These are phyloP conservation scores for Morone saxatilis DNA, from an alignment of 2,113 vertebrate species.

Conservation along the genomic window DNA sequence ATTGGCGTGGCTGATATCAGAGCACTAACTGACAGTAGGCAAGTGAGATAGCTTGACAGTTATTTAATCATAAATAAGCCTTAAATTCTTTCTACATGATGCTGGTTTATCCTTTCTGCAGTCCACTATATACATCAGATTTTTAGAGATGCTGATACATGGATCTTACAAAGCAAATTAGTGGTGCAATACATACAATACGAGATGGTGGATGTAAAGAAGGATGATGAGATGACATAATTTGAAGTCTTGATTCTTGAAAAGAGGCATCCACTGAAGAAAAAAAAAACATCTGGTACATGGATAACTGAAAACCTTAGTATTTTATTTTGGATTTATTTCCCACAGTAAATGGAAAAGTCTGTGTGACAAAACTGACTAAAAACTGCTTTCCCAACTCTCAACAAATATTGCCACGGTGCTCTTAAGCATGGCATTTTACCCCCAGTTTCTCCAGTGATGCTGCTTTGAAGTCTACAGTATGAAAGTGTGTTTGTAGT, in stretches of 20 bases:
- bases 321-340: neutral
- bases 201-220: neutral
- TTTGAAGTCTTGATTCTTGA: neutral
- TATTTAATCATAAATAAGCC: slow-evolving; percentile 71
- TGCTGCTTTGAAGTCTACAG: slow-evolving; percentile 5
- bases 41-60: slow-evolving; percentile 50
- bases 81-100: slow-evolving; percentile 70
- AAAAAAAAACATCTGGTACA: slow-evolving; percentile 23
- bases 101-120: slow-evolving; percentile 65
- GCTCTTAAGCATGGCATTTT: slow-evolving; percentile 12
- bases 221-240: neutral
- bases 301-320: neutral
- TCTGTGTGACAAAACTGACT: neutral
- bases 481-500: slow-evolving; percentile 1
- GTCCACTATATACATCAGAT: slow-evolving; percentile 73
- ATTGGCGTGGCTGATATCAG: slow-evolving; percentile 30
- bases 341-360: neutral
- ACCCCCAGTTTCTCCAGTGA: neutral
- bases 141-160: slow-evolving; percentile 37
- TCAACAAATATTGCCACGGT: slow-evolving; percentile 38
- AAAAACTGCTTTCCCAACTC: slow-evolving; percentile 44
- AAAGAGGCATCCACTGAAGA: slow-evolving; percentile 11
- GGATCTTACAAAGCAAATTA: slow-evolving; percentile 80
- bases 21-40: slow-evolving; percentile 48
- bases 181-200: slow-evolving; percentile 70